Evolutionary conservation across 1,140 invertebrate species (phyloP), one percentile per base, ranked within the genome.

Genomic region (Aphaenogaster floridana): DNA sequence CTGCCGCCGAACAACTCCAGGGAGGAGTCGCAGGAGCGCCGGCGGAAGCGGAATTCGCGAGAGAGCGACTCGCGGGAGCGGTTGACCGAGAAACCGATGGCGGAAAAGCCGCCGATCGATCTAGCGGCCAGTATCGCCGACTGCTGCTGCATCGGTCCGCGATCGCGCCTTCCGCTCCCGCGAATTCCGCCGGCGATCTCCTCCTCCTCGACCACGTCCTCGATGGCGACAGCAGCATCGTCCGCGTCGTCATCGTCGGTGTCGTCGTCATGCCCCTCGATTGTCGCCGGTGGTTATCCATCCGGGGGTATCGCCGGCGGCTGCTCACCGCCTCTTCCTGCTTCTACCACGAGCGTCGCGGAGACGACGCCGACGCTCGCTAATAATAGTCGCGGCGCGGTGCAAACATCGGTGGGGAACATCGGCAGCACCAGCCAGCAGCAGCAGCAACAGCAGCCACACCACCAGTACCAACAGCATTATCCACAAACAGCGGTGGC

Each of bases 341-440:
- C 86, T 90, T 83, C 80, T 81, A 57, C 81, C 69, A 77, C 89
- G 89, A 88, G 78, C 76, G 77, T 74, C 86, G 80, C 78, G 77
- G 68, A 79, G 69, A 81, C 88, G 87, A 84, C 85, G 92, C 71
- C 84, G 88, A 87, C 89, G 88, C 88, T 81, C 86, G 88, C 94
- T 95, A 95, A 94, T 95, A 95, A 95, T 95, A 95, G 94, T 93
- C 93, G 92, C 87, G 93, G 92, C 90, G 92, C 91, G 93, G 87
- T 93, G 91, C 91, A 93, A 92, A 92, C 90, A 86, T 92, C 89
- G 87, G 87, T 89, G 87, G 90, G 92, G 91, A 91, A 90, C 90
- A 81, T 83, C 76, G 85, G 66, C 59, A 79, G 86, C 68, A 92
- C 86, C 68, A 64, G 64, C 86, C 85, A 92, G 88, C 72, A 79